Base-by-base conservation (phyloP, 2,888 invertebrate genomes). In the Chymomyza fuscimana region DNA sequence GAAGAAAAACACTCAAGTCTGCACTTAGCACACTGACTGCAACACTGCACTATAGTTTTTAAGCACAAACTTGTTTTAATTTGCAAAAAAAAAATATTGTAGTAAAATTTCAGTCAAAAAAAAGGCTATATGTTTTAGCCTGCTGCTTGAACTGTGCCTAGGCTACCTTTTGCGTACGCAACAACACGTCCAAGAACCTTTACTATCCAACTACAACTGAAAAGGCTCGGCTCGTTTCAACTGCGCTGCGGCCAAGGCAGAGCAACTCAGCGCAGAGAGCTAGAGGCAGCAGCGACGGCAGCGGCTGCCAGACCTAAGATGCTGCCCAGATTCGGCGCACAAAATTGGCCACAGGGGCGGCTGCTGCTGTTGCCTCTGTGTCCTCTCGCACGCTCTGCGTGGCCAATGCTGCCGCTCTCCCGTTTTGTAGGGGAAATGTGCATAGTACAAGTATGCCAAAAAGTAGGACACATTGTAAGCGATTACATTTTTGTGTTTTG, bases 181-280 rank as follows among this genome's bases (percentile, higher is more conserved):
- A 82, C 56, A 82, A 87, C 87, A 89, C 85, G 90, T 89, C 90
- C 88, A 78, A 87, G 85, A 85, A 84, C 90, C 88, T 91, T 88
- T 89, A 91, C 91, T 91, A 91, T 89, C 90, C 91, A 91, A 89
- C 91, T 91, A 90, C 90, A 90, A 91, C 91, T 91, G 90, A 91
- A 89, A 85, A 77, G 87, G 80, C 78, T 76, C 72, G 76, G 59
- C 81, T 70, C 78, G 76, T n/a, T 19, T 60, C 6, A 9, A 12
- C 32, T 36, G 71, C 56, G 52, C 52, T 54, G 52, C 52, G 19
- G 52, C 52, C 16, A 19, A 51, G 16, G 16, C 52, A 19, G 19
- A 5, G 52, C 52, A 54, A 10, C 19, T 15, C 60, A 60, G 60
- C 50, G 59, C 59, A 40, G 46, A 61, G 60, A 58, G 61, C 58